These are phyloP conservation scores for Uromys caudimaculatus DNA, from an alignment of 2,797 vertebrate genomes.

Conservation along the genomic window DNA sequence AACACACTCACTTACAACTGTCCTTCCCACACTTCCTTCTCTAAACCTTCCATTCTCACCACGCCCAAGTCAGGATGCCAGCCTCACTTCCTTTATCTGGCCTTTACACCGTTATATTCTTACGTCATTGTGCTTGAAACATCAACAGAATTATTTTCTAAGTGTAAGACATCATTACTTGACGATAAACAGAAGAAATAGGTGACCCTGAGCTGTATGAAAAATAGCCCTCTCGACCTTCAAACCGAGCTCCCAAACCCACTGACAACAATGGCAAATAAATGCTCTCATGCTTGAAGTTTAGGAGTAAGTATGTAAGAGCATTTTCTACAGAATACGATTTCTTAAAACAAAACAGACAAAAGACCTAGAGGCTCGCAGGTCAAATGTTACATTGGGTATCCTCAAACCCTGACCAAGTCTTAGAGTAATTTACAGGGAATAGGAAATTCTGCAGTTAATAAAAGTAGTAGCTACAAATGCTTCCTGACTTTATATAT, in stretches of 20 bases:
- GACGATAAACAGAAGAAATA: constrained; percentile 39
- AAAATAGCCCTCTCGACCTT: constrained; percentile 10
- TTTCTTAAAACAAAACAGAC: background rate
- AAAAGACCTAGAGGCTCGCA: background rate
- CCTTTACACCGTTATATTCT: background rate
- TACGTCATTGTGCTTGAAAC: background rate
- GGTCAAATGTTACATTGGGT: background rate
- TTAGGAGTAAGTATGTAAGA: constrained; percentile 32
- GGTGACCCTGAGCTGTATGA: constrained; percentile 24
- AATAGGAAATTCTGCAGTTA: constrained; percentile 4
- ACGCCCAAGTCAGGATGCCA: background rate
- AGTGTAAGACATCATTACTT: constrained; percentile 44
- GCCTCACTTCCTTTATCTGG: background rate
- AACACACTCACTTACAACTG: background rate
- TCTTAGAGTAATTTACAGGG: background rate
- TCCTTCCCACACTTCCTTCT: background rate
- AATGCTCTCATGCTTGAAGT: constrained; percentile 21
- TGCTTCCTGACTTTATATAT: background rate
- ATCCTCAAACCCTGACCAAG: background rate
- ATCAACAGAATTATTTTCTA: constrained; percentile 22
- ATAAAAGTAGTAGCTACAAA: background rate
- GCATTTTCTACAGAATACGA: constrained; percentile 29
- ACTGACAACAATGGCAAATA: constrained; percentile 31
- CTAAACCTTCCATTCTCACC: background rate
- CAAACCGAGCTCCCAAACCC: background rate